phyloP scores from a whole-genome alignment of 64 coral and sea anemone genomes.

The Pachyseris speciosa region DNA sequence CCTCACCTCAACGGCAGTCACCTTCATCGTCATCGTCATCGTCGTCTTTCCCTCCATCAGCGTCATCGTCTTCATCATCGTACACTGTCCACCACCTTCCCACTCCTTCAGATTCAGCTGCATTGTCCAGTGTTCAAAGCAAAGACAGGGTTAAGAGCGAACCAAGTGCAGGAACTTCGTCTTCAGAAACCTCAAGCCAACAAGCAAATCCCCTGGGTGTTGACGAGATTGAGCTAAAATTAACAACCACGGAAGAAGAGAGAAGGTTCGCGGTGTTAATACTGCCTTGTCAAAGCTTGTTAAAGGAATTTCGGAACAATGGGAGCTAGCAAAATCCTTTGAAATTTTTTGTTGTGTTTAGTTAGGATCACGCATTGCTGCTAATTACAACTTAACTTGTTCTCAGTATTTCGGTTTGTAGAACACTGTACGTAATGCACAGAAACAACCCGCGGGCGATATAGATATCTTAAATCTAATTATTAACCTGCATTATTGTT shows the following conservation, averaged over 20 bases:
- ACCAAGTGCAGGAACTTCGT: background rate
- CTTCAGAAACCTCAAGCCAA: background rate
- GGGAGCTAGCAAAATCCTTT: too few relatives aligned
- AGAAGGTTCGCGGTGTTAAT: background rate
- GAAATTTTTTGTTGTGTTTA: too few relatives aligned
- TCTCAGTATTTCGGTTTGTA: too few relatives aligned
- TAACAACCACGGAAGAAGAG: background rate
- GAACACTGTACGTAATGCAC: too few relatives aligned
- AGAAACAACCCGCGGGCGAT: too few relatives aligned
- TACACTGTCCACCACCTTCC: slow-evolving; percentile 20
- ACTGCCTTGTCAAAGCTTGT: too few relatives aligned
- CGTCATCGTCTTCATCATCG: background rate
- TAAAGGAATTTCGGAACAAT: too few relatives aligned
- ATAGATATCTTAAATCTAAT: too few relatives aligned
- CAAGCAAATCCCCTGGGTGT: background rate
- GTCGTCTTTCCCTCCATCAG: background rate
- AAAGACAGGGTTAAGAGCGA: background rate
- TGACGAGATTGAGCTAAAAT: slow-evolving; percentile 10
- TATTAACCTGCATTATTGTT: too few relatives aligned
- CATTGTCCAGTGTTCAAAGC: background rate
- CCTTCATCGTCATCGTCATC: background rate
- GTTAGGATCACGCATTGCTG: too few relatives aligned
- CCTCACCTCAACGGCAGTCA: background rate
- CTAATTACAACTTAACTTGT: too few relatives aligned
- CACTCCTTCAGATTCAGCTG: background rate